Evolutionary conservation across 2,888 invertebrate species (phyloP), one percentile per base, ranked within the genome.

Genomic region (Nematopogon swammerdamellus): DNA sequence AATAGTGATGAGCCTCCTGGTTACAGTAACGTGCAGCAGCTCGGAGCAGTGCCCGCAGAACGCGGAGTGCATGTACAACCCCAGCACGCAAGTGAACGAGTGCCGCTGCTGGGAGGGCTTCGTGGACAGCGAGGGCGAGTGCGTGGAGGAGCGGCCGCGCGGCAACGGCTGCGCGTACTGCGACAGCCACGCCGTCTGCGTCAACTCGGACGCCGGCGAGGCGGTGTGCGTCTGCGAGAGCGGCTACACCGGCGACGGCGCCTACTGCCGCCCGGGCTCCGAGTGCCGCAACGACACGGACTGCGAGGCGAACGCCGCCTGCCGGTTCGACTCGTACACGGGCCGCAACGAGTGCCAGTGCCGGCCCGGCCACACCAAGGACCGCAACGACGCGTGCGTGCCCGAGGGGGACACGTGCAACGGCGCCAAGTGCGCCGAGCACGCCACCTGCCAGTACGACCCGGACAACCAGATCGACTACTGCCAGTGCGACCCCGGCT

Each of bases 41-140:
- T 82, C 91, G 51, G 82, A 87, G 57, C 88, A 89, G 60, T 97
- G 96, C 64, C 89, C 94, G 59, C 83, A 84, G 16, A 86, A 92
- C 63, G 95, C 94, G 4, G 82, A 87, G 48, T 96, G 96, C 64
- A 75, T 84, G 49, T 85, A 81, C 67, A 71, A 82, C 44, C 70
- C 82, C 14, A 67, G 80, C 20, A 74, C 77, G 2, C 73, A 81
- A 49, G 70, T 77, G 2, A 85, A 85, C 58, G 70, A 76, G 50
- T 96, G 96, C 63, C 82, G 85, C 45, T 96, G 96, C 63, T 88
- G 86, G 51, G 81, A 85, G n/a, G 94, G 92, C 3, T 95, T 84
- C 70, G 57, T 70, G 71, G 59, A 81, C 30, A 18, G 10, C 18
- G 19, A 49, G 18, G 14, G 48, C 46, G n/a, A 30, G 50, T 46